Evolutionary conservation across 2,113 vertebrate species (phyloP), one percentile per base, ranked within the genome.

Genomic region (Phalacrocorax carbo): DNA sequence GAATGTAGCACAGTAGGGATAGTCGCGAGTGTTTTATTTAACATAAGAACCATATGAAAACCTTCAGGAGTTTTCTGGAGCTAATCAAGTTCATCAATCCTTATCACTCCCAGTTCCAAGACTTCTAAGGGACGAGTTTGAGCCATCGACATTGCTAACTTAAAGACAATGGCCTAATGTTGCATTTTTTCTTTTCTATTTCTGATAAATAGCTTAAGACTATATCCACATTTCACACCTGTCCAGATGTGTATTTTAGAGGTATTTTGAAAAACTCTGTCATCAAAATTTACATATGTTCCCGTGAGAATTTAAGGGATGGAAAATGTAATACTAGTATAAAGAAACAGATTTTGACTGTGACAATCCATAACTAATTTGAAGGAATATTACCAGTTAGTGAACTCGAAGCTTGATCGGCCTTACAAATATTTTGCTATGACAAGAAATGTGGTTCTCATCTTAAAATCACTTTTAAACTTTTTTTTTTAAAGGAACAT

Each of bases 281-380:
- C n/a, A 46, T 82, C 60, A 80, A 90, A 84, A 68, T 73, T 64
- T 90, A 44, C 13, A 15, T 85, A 60, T 29, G 36, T 29, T 94
- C 57, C 68, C 12, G 13, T 48, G 61, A 95, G 83, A 94, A 82
- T 52, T 69, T 85, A 55, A 62, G 70, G 76, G 25, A 80, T 93
- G n/a, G 54, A 92, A 94, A 96, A 89, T 22, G 68, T 84, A 91
- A 64, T 64, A 20, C 46, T 89, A 75, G 82, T 78, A 32, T 57
- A 91, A 85, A 82, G 71, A 75, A 95, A 86, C 62, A 95, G 42
- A 78, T 95, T 97, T 97, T 78, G 57, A 82, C 82, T 88, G 84
- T 94, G 69, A 86, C 77, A 51, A 88, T 69, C 77, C 62, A 65
- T 92, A 90, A 75, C 79, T 95, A 90, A 65, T 34, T 94, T 79